Conservation (phyloP, 1,140 invertebrate species). For the Pteromalus puparum region DNA sequence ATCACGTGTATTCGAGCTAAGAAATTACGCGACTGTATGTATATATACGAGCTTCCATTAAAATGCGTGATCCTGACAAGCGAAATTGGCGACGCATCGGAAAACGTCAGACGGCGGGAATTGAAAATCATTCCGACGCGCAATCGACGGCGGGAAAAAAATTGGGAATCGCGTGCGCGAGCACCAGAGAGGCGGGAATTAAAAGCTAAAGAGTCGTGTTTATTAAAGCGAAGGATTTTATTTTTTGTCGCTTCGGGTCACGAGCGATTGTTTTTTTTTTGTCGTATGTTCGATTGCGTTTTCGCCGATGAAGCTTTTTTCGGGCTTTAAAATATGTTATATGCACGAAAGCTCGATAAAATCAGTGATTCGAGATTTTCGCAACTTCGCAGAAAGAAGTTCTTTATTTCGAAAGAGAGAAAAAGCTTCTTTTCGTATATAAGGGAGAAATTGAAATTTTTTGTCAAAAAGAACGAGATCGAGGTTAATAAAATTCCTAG, state of each 20-base stretch:
- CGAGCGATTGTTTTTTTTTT: neutral
- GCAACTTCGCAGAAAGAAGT: too few relatives aligned
- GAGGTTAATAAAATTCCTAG: too few relatives aligned
- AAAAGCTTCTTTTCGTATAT: too few relatives aligned
- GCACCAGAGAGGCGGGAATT: neutral
- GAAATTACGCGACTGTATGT: neutral
- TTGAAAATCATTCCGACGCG: conserved; percentile 30
- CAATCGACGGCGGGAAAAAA: neutral
- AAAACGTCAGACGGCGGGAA: conserved; percentile 18
- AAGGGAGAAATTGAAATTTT: too few relatives aligned
- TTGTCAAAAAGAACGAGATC: too few relatives aligned
- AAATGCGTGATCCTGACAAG: neutral
- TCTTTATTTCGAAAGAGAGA: too few relatives aligned
- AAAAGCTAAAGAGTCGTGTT: conserved; percentile 29
- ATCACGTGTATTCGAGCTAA: neutral
- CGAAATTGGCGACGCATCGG: neutral
- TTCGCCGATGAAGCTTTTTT: neutral
- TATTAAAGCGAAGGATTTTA: conserved; percentile 7
- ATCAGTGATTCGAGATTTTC: too few relatives aligned
- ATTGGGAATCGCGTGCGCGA: neutral
- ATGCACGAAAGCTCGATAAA: too few relatives aligned
- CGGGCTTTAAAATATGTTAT: neutral
- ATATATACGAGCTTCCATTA: neutral
- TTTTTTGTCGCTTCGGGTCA: neutral
- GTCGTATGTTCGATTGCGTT: neutral